A percentile compares a stretch with the other conserved stretches of the same genome.
Evolutionary conservation across 2,113 vertebrate genomes (phyloP).

Genomic region (Pteronura brasiliensis): DNA sequence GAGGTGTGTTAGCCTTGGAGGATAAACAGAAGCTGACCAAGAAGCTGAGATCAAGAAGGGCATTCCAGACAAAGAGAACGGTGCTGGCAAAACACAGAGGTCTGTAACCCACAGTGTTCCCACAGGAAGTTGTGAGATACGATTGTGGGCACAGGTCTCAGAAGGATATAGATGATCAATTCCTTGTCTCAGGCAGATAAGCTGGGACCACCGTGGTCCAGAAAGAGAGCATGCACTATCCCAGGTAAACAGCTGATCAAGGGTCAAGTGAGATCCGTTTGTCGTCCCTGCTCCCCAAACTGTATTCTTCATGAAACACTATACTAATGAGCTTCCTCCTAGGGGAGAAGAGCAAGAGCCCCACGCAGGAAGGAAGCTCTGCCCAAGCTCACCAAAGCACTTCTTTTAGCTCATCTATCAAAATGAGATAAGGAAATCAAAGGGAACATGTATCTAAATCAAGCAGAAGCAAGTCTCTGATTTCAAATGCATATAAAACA

Average conservation of each 20-base stretch:
- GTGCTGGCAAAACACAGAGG: not conserved
- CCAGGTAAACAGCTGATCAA: not conserved
- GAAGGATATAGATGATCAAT: not conserved
- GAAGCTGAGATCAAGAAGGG: not conserved
- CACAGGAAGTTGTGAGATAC: not conserved
- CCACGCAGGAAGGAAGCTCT: not conserved
- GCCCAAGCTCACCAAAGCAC: not conserved
- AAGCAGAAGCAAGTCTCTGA: not conserved
- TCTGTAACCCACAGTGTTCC: not conserved
- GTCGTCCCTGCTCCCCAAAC: not conserved
- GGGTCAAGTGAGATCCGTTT: not conserved
- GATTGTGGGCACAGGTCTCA: not conserved
- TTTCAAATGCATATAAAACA: not conserved
- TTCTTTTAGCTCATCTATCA: not conserved
- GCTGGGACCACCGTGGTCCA: not conserved
- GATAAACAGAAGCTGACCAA: not conserved
- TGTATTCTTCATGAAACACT: not conserved
- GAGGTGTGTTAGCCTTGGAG: not conserved
- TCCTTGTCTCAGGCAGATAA: not conserved
- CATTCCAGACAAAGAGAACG: not conserved
- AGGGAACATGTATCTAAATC: not conserved
- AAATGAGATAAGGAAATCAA: constrained; percentile 26
- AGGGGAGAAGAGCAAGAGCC: not conserved
- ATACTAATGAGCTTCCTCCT: not conserved
- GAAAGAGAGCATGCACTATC: not conserved